Conservation (phyloP, 2,888 invertebrate genomes). For the Lasiommata megera region DNA sequence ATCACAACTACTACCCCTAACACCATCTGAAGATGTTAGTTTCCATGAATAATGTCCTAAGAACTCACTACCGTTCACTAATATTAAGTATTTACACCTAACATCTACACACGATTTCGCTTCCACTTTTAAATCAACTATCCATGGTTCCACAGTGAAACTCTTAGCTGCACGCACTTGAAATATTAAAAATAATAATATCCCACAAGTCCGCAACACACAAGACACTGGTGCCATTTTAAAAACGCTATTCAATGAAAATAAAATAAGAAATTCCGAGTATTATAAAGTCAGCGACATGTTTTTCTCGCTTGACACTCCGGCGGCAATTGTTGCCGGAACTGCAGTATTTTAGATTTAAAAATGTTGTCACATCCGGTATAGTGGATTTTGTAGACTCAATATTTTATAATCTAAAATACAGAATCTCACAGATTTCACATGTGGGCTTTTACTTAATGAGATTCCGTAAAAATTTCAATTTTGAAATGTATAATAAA, state of each 20-base stretch:
- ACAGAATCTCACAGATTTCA: background rate
- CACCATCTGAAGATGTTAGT: constrained; percentile 55
- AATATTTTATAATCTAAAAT: background rate
- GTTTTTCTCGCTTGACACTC: constrained; percentile 63
- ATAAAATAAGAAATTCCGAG: constrained; percentile 48
- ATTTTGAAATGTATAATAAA: too few species aligned
- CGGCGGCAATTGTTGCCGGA: constrained; percentile 72
- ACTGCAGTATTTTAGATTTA: constrained; percentile 52
- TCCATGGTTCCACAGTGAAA: constrained; percentile 36
- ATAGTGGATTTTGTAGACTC: background rate
- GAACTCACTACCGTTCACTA: constrained; percentile 62
- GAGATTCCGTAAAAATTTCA: too few species aligned
- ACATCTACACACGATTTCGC: constrained; percentile 38
- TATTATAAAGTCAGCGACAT: constrained; percentile 55
- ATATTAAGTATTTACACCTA: constrained; percentile 75
- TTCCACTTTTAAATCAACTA: constrained; percentile 38
- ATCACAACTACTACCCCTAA: constrained; percentile 59
- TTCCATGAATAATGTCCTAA: constrained; percentile 70
- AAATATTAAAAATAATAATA: constrained; percentile 57
- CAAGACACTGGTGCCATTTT: constrained; percentile 63
- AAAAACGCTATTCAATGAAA: constrained; percentile 43
- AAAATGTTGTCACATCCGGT: constrained; percentile 58
- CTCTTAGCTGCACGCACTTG: constrained; percentile 41
- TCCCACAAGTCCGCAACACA: constrained; percentile 75
- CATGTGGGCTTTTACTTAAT: too few species aligned